Evolutionary conservation across 1,140 invertebrate species (phyloP).

Genomic region (Listronotus oregonensis): DNA sequence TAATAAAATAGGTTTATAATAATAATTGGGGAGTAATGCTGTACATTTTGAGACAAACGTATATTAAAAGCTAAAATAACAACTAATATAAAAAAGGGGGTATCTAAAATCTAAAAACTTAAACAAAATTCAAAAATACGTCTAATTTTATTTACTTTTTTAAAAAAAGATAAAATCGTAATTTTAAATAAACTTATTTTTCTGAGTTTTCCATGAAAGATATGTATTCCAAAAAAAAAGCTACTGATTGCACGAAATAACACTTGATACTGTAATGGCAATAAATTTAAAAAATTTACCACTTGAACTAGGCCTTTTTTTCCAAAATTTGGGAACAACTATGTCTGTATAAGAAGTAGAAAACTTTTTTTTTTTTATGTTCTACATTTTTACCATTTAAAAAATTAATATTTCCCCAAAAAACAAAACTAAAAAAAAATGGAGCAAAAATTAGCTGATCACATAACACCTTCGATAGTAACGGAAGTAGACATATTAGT

Average conservation of each 20-base stretch:
- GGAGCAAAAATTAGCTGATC: slow-evolving; percentile 77
- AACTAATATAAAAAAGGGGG: no score
- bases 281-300: slow-evolving; percentile 80
- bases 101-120: no score
- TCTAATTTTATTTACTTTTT: no score
- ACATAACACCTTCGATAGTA: slow-evolving; percentile 66
- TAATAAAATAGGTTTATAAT: no score
- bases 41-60: no score
- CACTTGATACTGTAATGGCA: slow-evolving; percentile 82
- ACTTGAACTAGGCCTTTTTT: slow-evolving; percentile 86
- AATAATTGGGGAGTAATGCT: no score
- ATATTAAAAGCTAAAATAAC: no score
- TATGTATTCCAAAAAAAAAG: slow-evolving; percentile 87
- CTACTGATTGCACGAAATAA: slow-evolving; percentile 77
- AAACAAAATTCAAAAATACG: no score
- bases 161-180: no score
- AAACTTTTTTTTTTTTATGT: slow-evolving; percentile 64
- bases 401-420: slow-evolving; percentile 62
- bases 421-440: slow-evolving; percentile 65
- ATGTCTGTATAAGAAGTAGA: slow-evolving; percentile 69
- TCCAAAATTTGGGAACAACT: slow-evolving; percentile 75
- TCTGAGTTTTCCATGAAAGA: slow-evolving; percentile 68
- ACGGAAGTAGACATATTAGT: slow-evolving; percentile 14
- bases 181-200: background rate
- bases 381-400: slow-evolving; percentile 65